phyloP scores from a whole-genome alignment of 2,797 vertebrate genomes.

The Schizopygopsis malacanthus region DNA sequence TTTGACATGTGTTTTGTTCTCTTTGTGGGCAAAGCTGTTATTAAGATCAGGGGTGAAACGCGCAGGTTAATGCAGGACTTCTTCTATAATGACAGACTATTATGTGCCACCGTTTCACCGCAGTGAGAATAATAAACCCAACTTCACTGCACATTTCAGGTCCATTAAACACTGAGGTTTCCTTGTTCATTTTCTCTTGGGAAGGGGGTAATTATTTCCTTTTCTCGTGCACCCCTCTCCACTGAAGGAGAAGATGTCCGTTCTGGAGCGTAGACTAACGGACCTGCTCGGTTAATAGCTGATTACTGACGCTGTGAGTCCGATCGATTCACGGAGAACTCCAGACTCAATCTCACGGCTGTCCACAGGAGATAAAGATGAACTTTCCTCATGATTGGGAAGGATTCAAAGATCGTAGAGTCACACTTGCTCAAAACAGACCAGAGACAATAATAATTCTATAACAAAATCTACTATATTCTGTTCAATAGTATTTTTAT shows the following conservation, averaged over 20 bases:
- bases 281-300: constrained; percentile 26
- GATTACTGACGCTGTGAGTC: constrained; percentile 28
- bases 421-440: too few relatives aligned
- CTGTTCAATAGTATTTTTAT: too few relatives aligned
- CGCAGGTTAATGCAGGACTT: background rate
- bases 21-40: background rate
- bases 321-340: background rate
- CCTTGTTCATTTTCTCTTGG: constrained; percentile 4
- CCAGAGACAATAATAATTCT: too few relatives aligned
- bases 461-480: too few relatives aligned
- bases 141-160: background rate
- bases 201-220: constrained; percentile 29
- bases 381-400: too few relatives aligned
- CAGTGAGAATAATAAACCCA: constrained; percentile 30
- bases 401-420: too few relatives aligned
- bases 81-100: constrained; percentile 1
- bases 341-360: background rate
- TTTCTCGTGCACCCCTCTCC: too few relatives aligned
- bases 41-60: background rate
- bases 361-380: background rate
- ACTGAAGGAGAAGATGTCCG: background rate
- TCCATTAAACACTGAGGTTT: constrained; percentile 18
- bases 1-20: constrained; percentile 7
- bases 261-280: background rate
- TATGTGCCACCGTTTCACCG: background rate